These are phyloP conservation scores for Metaphire vulgaris DNA, from an alignment of 1,140 invertebrate species.

Conservation along the genomic window DNA sequence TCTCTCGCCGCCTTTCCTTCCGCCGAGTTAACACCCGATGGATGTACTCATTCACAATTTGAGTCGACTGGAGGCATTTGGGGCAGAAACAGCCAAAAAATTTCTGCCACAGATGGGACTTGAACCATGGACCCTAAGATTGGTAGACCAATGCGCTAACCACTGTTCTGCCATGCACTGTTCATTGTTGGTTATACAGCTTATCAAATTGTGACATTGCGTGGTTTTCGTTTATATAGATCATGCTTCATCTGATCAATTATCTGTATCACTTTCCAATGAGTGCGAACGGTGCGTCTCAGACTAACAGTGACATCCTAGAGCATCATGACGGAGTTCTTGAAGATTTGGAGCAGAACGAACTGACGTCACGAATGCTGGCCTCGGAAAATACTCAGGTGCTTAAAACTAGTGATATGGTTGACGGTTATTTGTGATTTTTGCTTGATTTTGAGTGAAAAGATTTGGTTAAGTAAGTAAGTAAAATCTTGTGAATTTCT, in stretches of 20 bases:
- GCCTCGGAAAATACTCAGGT: background rate
- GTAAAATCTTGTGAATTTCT: too few relatives aligned
- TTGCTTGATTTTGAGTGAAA: background rate
- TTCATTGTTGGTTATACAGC: too few relatives aligned
- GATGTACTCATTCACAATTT: too few relatives aligned
- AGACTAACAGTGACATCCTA: slow-evolving; percentile 75
- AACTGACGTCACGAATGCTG: background rate
- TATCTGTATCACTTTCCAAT: slow-evolving; percentile 84
- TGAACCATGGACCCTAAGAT: too few relatives aligned
- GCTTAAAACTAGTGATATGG: slow-evolving; percentile 18
- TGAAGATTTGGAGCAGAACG: background rate
- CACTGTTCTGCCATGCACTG: too few relatives aligned
- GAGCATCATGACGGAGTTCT: slow-evolving; percentile 72
- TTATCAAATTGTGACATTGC: background rate
- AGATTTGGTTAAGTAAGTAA: background rate
- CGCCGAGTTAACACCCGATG: too few relatives aligned
- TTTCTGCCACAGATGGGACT: too few relatives aligned
- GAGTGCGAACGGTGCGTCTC: slow-evolving; percentile 66
- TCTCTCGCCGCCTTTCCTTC: too few relatives aligned
- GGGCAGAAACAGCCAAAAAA: too few relatives aligned
- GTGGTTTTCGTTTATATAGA: slow-evolving; percentile 31
- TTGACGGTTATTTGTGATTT: background rate
- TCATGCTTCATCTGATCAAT: slow-evolving; percentile 67
- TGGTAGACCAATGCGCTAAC: too few relatives aligned
- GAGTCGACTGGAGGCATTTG: too few relatives aligned